Evolutionary conservation across 2,888 invertebrate genomes (phyloP).

Genomic region (Sphecodes monilicornis): DNA sequence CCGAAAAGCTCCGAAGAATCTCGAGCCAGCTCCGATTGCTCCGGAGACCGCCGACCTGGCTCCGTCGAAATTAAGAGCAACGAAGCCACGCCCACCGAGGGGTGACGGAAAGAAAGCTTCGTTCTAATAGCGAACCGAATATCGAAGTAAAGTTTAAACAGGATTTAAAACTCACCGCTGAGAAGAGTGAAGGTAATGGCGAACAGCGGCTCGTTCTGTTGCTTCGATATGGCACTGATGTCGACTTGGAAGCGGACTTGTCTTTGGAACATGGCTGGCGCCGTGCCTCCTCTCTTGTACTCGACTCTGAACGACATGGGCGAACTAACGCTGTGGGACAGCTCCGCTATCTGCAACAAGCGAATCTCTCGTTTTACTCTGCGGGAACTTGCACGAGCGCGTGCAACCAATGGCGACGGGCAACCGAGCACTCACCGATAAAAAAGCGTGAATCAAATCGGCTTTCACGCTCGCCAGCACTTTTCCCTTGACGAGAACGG

Average conservation of each 20-base stretch:
- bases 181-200: slow-evolving; percentile 97
- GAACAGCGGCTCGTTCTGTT: slow-evolving; percentile 91
- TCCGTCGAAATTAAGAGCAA: neutral
- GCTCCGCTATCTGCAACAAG: slow-evolving; percentile 91
- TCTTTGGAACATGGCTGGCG: slow-evolving; percentile 98
- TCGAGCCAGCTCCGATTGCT: neutral
- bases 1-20: neutral
- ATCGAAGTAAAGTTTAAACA: neutral
- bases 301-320: slow-evolving; percentile 99
- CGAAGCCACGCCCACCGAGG: neutral
- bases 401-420: neutral
- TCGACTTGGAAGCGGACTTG: slow-evolving; percentile 98
- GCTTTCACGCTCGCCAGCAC: slow-evolving; percentile 98
- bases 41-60: neutral
- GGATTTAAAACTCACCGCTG: slow-evolving; percentile 88
- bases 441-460: slow-evolving; percentile 98
- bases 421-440: slow-evolving; percentile 91
- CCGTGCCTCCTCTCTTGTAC: slow-evolving; percentile 97
- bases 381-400: neutral
- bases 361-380: neutral
- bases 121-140: neutral
- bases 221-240: slow-evolving; percentile 93
- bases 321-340: slow-evolving; percentile 98
- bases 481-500: slow-evolving; percentile 97
- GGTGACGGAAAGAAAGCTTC: neutral